Conservation (phyloP, 2,113 vertebrate species). For the Plestiodon gilberti region DNA sequence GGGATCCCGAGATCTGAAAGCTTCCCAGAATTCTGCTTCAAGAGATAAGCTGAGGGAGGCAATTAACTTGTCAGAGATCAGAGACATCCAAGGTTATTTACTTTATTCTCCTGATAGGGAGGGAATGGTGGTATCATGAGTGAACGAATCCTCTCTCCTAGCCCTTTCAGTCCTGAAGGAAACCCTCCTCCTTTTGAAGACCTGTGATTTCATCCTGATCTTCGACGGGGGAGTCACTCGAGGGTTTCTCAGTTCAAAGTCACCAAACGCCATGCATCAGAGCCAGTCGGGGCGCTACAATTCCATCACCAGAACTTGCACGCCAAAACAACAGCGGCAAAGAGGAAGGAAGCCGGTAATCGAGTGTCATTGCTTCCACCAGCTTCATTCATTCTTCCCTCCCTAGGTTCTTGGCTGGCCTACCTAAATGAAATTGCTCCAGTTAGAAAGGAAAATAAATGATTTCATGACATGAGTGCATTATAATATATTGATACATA, state of each 20-base stretch:
- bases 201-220: constrained; percentile 26
- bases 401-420: constrained; percentile 8
- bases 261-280: constrained; percentile 9
- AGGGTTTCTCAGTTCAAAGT: constrained; percentile 66
- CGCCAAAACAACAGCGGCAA: background rate
- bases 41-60: constrained; percentile 43
- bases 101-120: background rate
- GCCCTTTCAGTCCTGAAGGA: constrained; percentile 38
- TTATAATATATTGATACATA: constrained; percentile 54
- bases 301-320: constrained; percentile 15
- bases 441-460: constrained; percentile 48
- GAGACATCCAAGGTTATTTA: constrained; percentile 39
- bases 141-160: constrained; percentile 11
- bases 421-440: constrained; percentile 47
- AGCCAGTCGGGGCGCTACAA: constrained; percentile 10
- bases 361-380: constrained; percentile 31
- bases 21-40: constrained; percentile 14
- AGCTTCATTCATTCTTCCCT: constrained; percentile 11
- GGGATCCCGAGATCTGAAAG: constrained; percentile 24
- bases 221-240: constrained; percentile 67
- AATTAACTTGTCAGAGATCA: constrained; percentile 44
- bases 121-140: background rate
- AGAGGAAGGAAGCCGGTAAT: constrained; percentile 20
- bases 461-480: constrained; percentile 47
- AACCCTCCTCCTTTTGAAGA: constrained; percentile 41